A percentile compares a stretch with the other conserved stretches of the same genome.
These are phyloP conservation scores for Cyaniris semiargus DNA, from an alignment of 2,888 invertebrate genomes.

Conservation along the genomic window DNA sequence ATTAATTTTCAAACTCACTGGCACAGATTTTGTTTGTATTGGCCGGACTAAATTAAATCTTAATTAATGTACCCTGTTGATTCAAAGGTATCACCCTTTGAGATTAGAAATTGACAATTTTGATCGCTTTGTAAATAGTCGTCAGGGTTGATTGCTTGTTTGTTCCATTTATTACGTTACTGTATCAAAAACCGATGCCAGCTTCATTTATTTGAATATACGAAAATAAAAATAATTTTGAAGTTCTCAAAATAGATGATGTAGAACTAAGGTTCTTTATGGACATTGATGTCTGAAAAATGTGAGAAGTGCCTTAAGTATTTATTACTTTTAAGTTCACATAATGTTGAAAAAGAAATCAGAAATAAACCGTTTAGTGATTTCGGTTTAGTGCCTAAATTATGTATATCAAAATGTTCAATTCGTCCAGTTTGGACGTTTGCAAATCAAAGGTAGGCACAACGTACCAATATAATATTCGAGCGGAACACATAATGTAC, in stretches of 20 bases:
- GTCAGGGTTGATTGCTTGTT: constrained; percentile 6
- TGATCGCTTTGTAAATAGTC: constrained; percentile 4
- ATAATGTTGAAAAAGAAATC: too few species aligned
- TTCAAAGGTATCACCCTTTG: background rate
- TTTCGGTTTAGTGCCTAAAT: background rate
- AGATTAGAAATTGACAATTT: background rate
- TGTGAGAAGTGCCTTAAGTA: background rate
- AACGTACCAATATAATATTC: background rate
- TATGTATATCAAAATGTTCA: background rate
- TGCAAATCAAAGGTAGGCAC: background rate
- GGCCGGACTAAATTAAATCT: background rate
- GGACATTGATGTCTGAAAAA: background rate
- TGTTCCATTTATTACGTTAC: background rate
- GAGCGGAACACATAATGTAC: background rate
- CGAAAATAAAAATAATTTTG: background rate
- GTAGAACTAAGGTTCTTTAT: background rate
- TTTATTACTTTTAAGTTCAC: too few species aligned
- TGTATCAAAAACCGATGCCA: background rate
- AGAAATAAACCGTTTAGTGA: background rate
- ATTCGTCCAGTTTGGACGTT: background rate
- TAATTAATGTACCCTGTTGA: background rate
- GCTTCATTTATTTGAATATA: too few species aligned
- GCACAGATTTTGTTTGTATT: constrained; percentile 10
- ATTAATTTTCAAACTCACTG: constrained; percentile 21
- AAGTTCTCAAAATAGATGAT: background rate